Evolutionary conservation across 2,888 invertebrate species (phyloP).

Genomic region (Thumatha senex): DNA sequence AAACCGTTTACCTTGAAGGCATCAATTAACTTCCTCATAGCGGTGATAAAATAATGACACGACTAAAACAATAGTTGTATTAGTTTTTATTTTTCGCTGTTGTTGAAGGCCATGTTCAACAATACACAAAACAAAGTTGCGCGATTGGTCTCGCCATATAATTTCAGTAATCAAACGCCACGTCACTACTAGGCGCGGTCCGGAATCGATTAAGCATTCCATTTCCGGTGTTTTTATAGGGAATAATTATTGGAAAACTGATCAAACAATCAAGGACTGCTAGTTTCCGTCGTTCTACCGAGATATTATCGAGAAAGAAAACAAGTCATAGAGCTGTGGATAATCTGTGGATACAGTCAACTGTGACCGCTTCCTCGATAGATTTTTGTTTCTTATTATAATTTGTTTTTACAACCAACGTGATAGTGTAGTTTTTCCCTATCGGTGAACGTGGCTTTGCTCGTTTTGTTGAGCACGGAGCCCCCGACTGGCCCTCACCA

Average conservation of each 20-base stretch:
- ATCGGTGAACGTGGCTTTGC: conserved; percentile 41
- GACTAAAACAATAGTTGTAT: conserved; percentile 80
- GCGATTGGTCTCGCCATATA: conserved; percentile 79
- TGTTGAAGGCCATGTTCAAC: conserved; percentile 71
- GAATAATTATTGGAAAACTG: conserved; percentile 78
- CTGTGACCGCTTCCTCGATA: conserved; percentile 80
- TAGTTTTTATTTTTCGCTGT: conserved; percentile 76
- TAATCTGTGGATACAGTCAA: conserved; percentile 76
- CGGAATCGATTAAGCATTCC: conserved; percentile 79
- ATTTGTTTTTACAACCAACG: conserved; percentile 76
- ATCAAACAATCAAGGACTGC: conserved; percentile 73
- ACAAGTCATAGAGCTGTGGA: conserved; percentile 69
- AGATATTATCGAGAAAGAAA: conserved; percentile 67
- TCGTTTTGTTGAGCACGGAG: conserved; percentile 56
- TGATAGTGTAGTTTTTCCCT: conserved; percentile 68
- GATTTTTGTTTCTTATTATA: conserved; percentile 76
- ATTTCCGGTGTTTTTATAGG: conserved; percentile 78
- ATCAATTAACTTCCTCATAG: conserved; percentile 75
- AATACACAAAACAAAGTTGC: conserved; percentile 77
- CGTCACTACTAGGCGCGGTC: conserved; percentile 74
- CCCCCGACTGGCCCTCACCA: conserved; percentile 39
- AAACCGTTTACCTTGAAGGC: conserved; percentile 70
- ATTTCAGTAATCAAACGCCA: conserved; percentile 78
- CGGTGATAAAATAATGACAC: conserved; percentile 71
- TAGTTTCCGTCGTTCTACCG: conserved; percentile 66